phyloP scores from a whole-genome alignment of 2,888 invertebrate species.

The Polymixis flavicincta region DNA sequence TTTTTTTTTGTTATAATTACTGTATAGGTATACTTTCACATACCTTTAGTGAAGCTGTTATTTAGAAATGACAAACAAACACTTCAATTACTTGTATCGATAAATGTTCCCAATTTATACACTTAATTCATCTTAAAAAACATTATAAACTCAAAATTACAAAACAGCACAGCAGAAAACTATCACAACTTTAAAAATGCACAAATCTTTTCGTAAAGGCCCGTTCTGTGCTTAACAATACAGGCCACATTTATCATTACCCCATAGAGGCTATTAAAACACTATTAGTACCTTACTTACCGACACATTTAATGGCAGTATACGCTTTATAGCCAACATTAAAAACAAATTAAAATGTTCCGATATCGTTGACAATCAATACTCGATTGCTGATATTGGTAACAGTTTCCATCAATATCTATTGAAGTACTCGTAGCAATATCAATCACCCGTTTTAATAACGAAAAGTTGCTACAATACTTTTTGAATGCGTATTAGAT shows the following conservation, averaged over 20 bases:
- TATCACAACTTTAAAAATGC: slow-evolving; percentile 15
- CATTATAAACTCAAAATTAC: neutral
- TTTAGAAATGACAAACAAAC: no score
- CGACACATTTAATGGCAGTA: slow-evolving; percentile 31
- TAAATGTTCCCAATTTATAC: no score
- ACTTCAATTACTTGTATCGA: no score
- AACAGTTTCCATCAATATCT: slow-evolving; percentile 16
- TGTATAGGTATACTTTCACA: no score
- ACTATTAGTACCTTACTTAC: slow-evolving; percentile 60
- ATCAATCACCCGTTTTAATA: neutral
- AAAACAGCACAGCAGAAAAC: neutral
- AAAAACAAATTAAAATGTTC: slow-evolving; percentile 61
- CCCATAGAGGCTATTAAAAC: slow-evolving; percentile 62
- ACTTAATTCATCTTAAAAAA: slow-evolving; percentile 6
- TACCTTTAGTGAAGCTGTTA: no score
- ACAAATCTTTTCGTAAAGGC: slow-evolving; percentile 2
- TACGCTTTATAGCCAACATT: slow-evolving; percentile 49
- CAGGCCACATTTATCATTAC: slow-evolving; percentile 53
- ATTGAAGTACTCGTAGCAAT: neutral
- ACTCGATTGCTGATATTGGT: slow-evolving; percentile 20
- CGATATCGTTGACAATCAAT: slow-evolving; percentile 52
- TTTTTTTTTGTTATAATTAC: no score
- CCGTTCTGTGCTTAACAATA: slow-evolving; percentile 25
- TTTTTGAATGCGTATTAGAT: neutral
- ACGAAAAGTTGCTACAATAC: neutral